phyloP scores from a whole-genome alignment of 2,797 vertebrate species.

The Parauchenoglanis ngamensis region DNA sequence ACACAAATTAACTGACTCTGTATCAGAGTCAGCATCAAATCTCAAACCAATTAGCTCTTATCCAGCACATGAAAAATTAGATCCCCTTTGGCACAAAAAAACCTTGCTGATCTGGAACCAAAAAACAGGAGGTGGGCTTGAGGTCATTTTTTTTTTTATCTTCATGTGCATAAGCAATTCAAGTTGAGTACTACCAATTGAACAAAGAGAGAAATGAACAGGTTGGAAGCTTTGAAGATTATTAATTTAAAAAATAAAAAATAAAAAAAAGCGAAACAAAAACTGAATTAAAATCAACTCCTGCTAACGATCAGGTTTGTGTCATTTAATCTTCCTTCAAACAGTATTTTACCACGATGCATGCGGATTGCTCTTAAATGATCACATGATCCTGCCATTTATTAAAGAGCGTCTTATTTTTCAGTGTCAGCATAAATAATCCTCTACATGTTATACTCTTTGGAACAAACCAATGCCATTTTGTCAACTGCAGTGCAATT shows the following conservation, averaged over 20 bases:
- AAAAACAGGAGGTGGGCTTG: neutral
- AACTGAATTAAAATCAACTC: neutral
- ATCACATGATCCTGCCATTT: neutral
- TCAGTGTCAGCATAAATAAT: neutral
- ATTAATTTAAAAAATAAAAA: neutral
- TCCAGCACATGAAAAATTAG: neutral
- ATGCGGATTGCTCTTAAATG: neutral
- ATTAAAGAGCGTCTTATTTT: neutral
- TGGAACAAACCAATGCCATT: neutral
- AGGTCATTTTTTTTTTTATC: neutral
- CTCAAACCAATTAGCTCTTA: conserved; percentile 13
- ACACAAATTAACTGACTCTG: neutral
- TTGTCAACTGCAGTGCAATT: neutral
- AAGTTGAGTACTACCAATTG: neutral
- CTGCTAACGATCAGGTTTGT: neutral
- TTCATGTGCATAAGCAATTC: neutral
- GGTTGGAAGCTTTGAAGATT: neutral
- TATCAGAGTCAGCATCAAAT: conserved; percentile 8
- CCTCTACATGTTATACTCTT: neutral
- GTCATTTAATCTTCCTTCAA: neutral
- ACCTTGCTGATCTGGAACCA: conserved; percentile 13
- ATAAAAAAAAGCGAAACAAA: too few relatives aligned
- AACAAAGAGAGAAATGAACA: neutral
- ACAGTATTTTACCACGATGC: neutral
- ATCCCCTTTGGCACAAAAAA: neutral